Base-by-base conservation (phyloP, 1,140 invertebrate genomes). In the Agrilus planipennis region DNA sequence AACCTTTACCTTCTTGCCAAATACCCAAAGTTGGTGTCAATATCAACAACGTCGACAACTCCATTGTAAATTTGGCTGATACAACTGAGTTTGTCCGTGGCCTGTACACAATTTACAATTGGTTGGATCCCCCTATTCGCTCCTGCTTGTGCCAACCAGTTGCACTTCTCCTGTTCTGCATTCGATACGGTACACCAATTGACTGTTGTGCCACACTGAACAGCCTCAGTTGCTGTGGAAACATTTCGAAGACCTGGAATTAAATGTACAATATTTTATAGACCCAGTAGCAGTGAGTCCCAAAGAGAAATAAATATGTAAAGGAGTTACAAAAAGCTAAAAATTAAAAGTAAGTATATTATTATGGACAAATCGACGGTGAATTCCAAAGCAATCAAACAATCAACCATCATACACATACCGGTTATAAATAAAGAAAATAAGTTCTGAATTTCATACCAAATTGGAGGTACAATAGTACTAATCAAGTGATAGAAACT, bases 21-120 rank as follows among this genome's bases (percentile, higher is more conserved):
- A 50, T 75, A 81, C 30, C 79, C 78, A 45, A 78, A 77, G 50
- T 81, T 79, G 0, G 79, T 72, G 28, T 81, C 76, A 1, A 77
- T 59, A 2, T 70, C 69, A 11, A 82, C 72, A 37, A 86, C 62
- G 54, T 87, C 81, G n/a, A 76, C 73, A 4, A 65, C 44, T 10
- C 68, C 61, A 3, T 70, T 60, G 18, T 65, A 59, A 17, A 86
- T 73, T 38, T 68, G 64, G 0, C 59, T 51, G 36, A 86, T 68
- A 55, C 83, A 87, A 11, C 74, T 32, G 74, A 66, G 3, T 58
- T 50, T 40, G 16, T 35, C 39, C 18, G 36, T 10, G 42, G 37
- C 50, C 42, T 41, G 28, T 20, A 41, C 28, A 18, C 50, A 51
- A 12, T 40, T 49, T 19, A 82, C 62, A 2, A 57, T 50, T 0